These are phyloP conservation scores for Xyliphius kryptos DNA, from an alignment of 2,113 vertebrate genomes.

Conservation along the genomic window DNA sequence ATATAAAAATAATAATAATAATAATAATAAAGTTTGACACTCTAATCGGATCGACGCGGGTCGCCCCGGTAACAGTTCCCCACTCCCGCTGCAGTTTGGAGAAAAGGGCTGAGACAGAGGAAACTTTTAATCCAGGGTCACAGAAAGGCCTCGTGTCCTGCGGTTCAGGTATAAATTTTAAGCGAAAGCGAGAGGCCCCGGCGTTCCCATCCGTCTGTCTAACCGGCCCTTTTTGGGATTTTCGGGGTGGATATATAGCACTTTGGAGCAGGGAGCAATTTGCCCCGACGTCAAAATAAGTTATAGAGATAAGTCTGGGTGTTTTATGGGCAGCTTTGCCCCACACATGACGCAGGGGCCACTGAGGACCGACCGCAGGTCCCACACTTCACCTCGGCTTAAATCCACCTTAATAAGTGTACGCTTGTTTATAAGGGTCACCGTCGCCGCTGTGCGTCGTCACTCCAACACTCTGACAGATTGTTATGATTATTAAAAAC, in stretches of 20 bases:
- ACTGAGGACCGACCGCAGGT: too few species aligned
- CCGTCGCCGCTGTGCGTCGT: too few species aligned
- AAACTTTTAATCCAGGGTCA: slow-evolving; percentile 37
- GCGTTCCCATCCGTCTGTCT: slow-evolving; percentile 41
- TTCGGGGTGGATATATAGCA: slow-evolving; percentile 34
- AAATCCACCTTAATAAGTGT: too few species aligned
- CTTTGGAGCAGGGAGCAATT: slow-evolving; percentile 41
- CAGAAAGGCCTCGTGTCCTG: slow-evolving; percentile 28
- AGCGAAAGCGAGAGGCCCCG: slow-evolving; percentile 32
- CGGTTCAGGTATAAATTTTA: slow-evolving; percentile 39
- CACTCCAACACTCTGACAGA: too few species aligned
- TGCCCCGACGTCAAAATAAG: slow-evolving; percentile 41
- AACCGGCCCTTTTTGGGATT: slow-evolving; percentile 29
- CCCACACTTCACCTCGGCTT: too few species aligned
- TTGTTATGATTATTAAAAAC: too few species aligned
- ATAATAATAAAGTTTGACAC: too few species aligned
- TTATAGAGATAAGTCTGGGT: slow-evolving; percentile 41
- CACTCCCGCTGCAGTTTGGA: too few species aligned
- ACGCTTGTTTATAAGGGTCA: too few species aligned
- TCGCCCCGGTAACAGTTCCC: too few species aligned
- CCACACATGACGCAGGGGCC: slow-evolving; percentile 34
- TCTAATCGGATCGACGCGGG: too few species aligned
- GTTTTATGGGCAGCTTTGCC: slow-evolving; percentile 35
- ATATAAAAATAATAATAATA: too few species aligned
- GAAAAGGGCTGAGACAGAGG: slow-evolving; percentile 17